A percentile compares a stretch with the other conserved stretches of the same genome.
Conservation (phyloP, 2,797 vertebrate species). For the Hypotaenidia philippensis region DNA sequence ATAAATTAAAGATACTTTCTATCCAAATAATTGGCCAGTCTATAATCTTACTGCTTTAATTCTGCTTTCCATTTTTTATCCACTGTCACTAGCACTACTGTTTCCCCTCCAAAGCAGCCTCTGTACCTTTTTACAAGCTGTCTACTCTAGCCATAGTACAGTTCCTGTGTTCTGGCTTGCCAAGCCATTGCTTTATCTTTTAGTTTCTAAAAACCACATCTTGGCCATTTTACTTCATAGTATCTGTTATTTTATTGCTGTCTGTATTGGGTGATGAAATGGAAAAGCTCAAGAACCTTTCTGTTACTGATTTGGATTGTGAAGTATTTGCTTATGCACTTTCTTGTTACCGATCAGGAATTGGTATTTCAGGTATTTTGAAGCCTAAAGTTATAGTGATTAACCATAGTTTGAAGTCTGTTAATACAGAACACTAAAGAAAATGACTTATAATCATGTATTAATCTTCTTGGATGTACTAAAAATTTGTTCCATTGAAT, state of each 20-base stretch:
- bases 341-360: not conserved
- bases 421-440: not conserved
- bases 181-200: not conserved
- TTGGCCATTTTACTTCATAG: not conserved
- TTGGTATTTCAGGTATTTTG: not conserved
- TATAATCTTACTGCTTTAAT: not conserved
- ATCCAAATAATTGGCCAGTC: not conserved
- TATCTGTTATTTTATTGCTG: not conserved
- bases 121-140: not conserved
- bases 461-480: not conserved
- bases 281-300: not conserved
- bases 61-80: not conserved
- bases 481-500: not conserved
- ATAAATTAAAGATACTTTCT: not conserved
- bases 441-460: not conserved
- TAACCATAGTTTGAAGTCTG: not conserved
- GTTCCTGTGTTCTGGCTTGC: not conserved
- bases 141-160: not conserved
- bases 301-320: not conserved
- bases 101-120: not conserved
- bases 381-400: not conserved
- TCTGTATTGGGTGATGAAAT: not conserved
- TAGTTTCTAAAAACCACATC: not conserved
- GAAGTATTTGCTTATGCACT: not conserved
- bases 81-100: not conserved